Percentiles rank a stretch among this genome's conserved stretches.
phyloP scores from a whole-genome alignment of 2,888 invertebrate genomes.

The Lordiphosa fenestrarum region DNA sequence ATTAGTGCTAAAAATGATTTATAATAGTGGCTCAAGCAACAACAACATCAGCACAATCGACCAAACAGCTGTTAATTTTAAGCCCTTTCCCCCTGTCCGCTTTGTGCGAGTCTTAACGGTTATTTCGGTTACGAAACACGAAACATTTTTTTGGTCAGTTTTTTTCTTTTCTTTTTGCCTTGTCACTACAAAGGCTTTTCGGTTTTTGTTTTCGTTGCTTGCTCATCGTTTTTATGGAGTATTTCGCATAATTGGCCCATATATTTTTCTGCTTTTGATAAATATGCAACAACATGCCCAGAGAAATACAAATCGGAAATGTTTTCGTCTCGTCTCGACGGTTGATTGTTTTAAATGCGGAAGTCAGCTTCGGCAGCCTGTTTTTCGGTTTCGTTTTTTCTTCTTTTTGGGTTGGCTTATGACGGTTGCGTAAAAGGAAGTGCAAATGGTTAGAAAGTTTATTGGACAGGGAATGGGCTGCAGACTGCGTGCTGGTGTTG shows the following conservation, averaged over 20 bases:
- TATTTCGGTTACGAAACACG: slow-evolving; percentile 68
- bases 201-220: slow-evolving; percentile 30
- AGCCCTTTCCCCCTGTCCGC: slow-evolving; percentile 26
- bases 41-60: slow-evolving; percentile 20
- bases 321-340: slow-evolving; percentile 27
- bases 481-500: slow-evolving; percentile 19
- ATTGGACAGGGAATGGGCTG: slow-evolving; percentile 37
- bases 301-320: slow-evolving; percentile 50
- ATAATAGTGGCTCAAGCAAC: slow-evolving; percentile 35
- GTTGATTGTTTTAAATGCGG: slow-evolving; percentile 41
- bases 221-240: slow-evolving; percentile 25
- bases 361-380: slow-evolving; percentile 29
- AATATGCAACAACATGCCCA: slow-evolving; percentile 29
- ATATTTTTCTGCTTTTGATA: slow-evolving; percentile 31
- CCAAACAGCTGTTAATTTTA: slow-evolving; percentile 65
- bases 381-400: slow-evolving; percentile 38
- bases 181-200: slow-evolving; percentile 40
- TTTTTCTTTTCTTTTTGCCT: slow-evolving; percentile 39
- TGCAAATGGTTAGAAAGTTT: slow-evolving; percentile 71
- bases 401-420: slow-evolving; percentile 37
- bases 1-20: slow-evolving; percentile 63
- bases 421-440: slow-evolving; percentile 74
- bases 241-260: slow-evolving; percentile 67
- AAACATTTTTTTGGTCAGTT: slow-evolving; percentile 15
- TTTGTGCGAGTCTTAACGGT: slow-evolving; percentile 54